Evolutionary conservation across 2,888 invertebrate species (phyloP).

Genomic region (Platerodrilus igneus): DNA sequence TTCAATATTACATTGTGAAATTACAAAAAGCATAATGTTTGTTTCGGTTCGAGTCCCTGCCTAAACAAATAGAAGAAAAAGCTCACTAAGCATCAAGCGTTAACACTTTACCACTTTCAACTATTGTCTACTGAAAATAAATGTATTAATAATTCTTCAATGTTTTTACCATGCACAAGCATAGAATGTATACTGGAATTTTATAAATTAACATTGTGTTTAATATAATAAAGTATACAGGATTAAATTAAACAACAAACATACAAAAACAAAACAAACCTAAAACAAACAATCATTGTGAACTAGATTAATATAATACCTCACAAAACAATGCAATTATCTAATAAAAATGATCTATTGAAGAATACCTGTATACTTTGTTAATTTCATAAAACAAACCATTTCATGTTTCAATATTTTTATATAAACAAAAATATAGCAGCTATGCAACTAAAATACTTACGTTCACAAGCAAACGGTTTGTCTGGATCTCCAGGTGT

Average conservation of each 20-base stretch:
- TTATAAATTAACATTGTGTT: no score
- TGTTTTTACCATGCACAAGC: slow-evolving; percentile 42
- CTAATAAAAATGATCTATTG: no score
- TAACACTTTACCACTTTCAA: slow-evolving; percentile 30
- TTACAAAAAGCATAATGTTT: slow-evolving; percentile 19
- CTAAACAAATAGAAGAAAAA: slow-evolving; percentile 44
- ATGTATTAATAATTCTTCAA: slow-evolving; percentile 28
- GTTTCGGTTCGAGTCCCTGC: slow-evolving; percentile 50
- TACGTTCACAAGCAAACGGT: slow-evolving; percentile 88
- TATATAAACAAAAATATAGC: neutral
- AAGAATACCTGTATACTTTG: neutral
- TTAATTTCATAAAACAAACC: neutral
- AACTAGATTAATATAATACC: no score
- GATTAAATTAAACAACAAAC: no score
- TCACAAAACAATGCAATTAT: no score
- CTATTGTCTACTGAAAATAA: slow-evolving; percentile 29
- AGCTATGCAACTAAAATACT: no score
- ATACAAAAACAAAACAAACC: no score
- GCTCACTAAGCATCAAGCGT: slow-evolving; percentile 47
- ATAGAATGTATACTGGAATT: no score
- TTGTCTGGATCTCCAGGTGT: slow-evolving; percentile 74
- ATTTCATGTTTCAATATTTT: neutral
- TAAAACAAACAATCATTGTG: no score
- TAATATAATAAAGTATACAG: no score
- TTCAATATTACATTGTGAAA: slow-evolving; percentile 3